Conservation (phyloP, 2,113 vertebrate genomes). For the Pontoporia blainvillei region DNA sequence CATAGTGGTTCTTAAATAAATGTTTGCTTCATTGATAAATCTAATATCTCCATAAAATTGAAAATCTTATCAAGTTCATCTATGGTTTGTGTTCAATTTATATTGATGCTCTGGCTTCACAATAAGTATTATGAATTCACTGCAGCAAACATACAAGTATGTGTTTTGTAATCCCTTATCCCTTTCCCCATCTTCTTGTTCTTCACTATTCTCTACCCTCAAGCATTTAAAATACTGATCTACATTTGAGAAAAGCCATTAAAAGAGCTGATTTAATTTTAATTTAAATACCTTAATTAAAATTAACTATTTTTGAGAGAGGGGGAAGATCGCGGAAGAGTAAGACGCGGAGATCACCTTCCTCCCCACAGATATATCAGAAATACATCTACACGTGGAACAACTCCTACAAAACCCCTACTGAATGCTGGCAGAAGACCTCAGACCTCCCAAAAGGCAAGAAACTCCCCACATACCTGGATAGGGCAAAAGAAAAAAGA, state of each 20-base stretch:
- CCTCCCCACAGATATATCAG: no score
- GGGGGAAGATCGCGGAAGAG: no score
- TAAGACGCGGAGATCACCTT: no score
- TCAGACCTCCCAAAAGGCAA: no score
- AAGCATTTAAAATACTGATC: neutral
- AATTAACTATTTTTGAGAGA: neutral
- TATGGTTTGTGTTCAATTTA: neutral
- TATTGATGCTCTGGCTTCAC: neutral
- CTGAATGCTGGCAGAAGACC: no score
- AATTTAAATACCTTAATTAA: neutral
- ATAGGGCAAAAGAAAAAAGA: no score
- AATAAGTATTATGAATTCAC: neutral
- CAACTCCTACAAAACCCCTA: no score
- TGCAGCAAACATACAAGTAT: neutral
- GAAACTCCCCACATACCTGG: no score
- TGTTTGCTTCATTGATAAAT: conserved; percentile 4
- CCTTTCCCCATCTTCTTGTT: neutral
- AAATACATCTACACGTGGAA: no score
- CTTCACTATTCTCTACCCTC: neutral
- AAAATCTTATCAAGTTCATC: neutral
- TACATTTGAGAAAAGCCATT: neutral
- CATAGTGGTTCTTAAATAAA: neutral
- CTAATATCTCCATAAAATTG: neutral
- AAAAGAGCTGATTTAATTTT: neutral
- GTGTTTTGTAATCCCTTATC: neutral